Conservation (phyloP, 2,888 invertebrate species). For the Xestia c-nigrum region DNA sequence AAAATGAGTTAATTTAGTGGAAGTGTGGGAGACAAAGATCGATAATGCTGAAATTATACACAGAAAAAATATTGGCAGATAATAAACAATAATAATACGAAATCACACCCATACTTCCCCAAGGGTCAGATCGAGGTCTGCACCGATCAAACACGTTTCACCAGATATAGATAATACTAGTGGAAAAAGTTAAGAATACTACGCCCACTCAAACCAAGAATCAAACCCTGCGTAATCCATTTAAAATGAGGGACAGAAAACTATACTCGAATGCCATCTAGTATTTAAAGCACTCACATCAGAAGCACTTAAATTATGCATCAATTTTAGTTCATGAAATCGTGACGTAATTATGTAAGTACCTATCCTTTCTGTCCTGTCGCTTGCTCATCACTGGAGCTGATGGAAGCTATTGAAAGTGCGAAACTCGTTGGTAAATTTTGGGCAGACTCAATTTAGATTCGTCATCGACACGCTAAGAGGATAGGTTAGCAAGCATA, state of each 20-base stretch:
- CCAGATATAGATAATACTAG: background rate
- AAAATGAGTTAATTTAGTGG: background rate
- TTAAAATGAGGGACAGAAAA: background rate
- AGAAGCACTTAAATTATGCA: background rate
- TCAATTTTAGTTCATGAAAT: background rate
- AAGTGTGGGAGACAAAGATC: background rate
- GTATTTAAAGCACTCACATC: background rate
- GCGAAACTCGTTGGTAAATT: too few relatives aligned
- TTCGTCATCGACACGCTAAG: too few relatives aligned
- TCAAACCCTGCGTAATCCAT: background rate
- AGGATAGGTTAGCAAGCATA: too few relatives aligned
- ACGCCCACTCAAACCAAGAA: background rate
- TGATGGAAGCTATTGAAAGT: too few relatives aligned
- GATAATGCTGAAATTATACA: background rate
- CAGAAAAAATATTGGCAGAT: background rate
- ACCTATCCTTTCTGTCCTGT: background rate
- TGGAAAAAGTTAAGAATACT: background rate
- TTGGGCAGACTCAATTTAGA: too few relatives aligned
- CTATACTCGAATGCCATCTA: background rate
- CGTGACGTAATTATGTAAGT: background rate
- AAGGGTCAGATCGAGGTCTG: background rate
- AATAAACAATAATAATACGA: background rate
- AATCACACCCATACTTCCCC: background rate
- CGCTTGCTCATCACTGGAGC: too few relatives aligned
- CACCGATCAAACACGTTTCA: background rate